Conservation (phyloP, 2,888 invertebrate genomes). For the Argyresthia goedartella region DNA sequence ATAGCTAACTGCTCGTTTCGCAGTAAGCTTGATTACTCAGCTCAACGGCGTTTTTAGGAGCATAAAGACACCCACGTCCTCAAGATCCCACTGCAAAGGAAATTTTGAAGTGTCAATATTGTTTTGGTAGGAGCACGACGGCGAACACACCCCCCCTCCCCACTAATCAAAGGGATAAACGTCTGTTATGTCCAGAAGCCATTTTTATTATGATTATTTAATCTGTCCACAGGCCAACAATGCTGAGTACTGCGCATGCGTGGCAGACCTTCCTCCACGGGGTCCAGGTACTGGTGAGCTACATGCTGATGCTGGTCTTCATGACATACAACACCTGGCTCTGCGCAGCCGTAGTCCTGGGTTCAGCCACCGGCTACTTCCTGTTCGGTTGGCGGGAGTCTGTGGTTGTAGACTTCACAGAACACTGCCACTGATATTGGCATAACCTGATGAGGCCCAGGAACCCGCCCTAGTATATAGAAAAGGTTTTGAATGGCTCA, state of each 20-base stretch:
- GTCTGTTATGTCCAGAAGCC: too few species aligned
- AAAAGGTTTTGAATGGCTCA: slow-evolving; percentile 9
- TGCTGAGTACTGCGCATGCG: slow-evolving; percentile 86
- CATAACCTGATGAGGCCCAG: background rate
- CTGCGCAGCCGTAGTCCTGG: slow-evolving; percentile 88
- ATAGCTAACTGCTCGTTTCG: too few species aligned
- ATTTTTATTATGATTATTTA: too few species aligned
- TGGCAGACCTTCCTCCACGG: slow-evolving; percentile 92
- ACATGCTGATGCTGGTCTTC: slow-evolving; percentile 95
- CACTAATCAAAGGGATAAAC: too few species aligned
- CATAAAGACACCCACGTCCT: too few species aligned
- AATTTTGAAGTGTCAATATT: too few species aligned
- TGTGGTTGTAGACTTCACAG: slow-evolving; percentile 92
- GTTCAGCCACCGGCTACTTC: slow-evolving; percentile 93
- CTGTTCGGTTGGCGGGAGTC: slow-evolving; percentile 97
- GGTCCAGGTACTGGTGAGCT: slow-evolving; percentile 90
- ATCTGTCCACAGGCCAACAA: slow-evolving; percentile 77
- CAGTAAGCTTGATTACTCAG: too few species aligned
- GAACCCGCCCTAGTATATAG: too few species aligned
- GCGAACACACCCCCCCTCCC: too few species aligned
- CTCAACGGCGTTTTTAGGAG: too few species aligned
- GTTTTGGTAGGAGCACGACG: too few species aligned
- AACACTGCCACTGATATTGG: slow-evolving; percentile 88
- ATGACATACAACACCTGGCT: slow-evolving; percentile 98
- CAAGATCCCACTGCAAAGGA: too few species aligned